Evolutionary conservation across 1,140 invertebrate species (phyloP).

Genomic region (Dolichoris vasculosae): DNA sequence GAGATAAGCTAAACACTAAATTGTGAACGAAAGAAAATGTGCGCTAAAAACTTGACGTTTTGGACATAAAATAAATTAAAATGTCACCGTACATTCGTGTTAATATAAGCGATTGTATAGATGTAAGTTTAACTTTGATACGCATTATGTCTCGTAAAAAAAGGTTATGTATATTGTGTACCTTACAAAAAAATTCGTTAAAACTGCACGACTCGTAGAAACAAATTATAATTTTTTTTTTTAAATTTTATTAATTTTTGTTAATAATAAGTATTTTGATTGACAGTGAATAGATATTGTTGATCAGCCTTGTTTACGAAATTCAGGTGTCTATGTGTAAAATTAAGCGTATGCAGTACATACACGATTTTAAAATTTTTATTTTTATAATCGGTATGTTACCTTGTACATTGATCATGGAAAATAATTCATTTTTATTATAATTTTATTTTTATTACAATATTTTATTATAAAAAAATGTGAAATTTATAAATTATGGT

Average conservation of each 20-base stretch:
- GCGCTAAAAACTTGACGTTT: slow-evolving; percentile 11
- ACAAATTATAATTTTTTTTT: not conserved
- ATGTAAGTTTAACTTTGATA: slow-evolving; percentile 40
- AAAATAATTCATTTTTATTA: not conserved
- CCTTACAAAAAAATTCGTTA: slow-evolving; percentile 25
- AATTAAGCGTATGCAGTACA: not conserved
- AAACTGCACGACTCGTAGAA: slow-evolving; percentile 16
- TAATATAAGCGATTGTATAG: slow-evolving; percentile 28
- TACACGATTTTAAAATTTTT: not conserved
- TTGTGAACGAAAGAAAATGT: slow-evolving; percentile 9
- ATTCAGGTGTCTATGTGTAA: slow-evolving; percentile 15
- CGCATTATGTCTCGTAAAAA: slow-evolving; percentile 32
- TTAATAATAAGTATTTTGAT: slow-evolving; percentile 11
- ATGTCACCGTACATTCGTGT: slow-evolving; percentile 17
- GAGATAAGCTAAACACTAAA: slow-evolving; percentile 12
- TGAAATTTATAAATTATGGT: not conserved
- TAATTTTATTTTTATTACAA: no score
- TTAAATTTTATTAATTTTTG: slow-evolving; percentile 6
- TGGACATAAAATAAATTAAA: slow-evolving; percentile 23
- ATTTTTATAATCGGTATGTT: not conserved
- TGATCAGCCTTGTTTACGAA: not conserved
- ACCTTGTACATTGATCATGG: not conserved
- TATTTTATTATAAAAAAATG: not conserved
- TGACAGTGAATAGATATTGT: not conserved
- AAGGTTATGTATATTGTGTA: slow-evolving; percentile 40